Evolutionary conservation across 1,140 invertebrate genomes (phyloP).

Genomic region (Phocides pigmalion): DNA sequence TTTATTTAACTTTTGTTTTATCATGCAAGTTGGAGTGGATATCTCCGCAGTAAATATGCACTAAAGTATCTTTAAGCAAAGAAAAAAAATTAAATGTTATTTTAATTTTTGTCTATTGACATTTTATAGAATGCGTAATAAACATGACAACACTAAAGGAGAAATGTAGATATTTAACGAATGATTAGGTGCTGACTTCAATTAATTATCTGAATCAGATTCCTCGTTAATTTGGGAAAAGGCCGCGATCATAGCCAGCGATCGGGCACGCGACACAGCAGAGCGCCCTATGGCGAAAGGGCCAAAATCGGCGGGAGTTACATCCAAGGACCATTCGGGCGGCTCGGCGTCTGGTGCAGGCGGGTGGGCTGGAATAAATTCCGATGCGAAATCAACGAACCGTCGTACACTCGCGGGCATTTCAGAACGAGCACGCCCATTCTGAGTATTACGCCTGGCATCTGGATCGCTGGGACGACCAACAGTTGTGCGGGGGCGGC

Average conservation of each 20-base stretch:
- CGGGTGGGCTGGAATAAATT: conserved; percentile 13
- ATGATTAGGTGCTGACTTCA: background rate
- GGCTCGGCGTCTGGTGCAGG: conserved; percentile 18
- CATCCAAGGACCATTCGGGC: conserved; percentile 19
- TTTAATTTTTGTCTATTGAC: background rate
- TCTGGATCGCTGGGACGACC: background rate
- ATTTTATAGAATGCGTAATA: background rate
- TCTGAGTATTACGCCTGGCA: conserved; percentile 4
- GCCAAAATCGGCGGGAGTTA: conserved; percentile 18
- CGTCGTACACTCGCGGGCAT: background rate
- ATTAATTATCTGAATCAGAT: background rate
- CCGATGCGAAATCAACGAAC: conserved; percentile 11
- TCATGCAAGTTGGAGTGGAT: background rate
- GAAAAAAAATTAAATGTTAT: background rate
- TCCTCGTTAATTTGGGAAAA: conserved; percentile 10
- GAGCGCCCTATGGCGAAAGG: conserved; percentile 22
- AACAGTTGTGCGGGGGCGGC: background rate
- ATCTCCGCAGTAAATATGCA: no score
- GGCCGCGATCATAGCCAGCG: conserved; percentile 15
- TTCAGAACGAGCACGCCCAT: background rate
- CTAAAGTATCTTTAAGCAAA: background rate
- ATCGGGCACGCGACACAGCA: conserved; percentile 7
- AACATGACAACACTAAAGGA: background rate
- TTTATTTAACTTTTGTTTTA: background rate
- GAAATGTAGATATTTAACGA: background rate